Conservation (phyloP, 2,888 invertebrate genomes). For the Conistra vaccinii region DNA sequence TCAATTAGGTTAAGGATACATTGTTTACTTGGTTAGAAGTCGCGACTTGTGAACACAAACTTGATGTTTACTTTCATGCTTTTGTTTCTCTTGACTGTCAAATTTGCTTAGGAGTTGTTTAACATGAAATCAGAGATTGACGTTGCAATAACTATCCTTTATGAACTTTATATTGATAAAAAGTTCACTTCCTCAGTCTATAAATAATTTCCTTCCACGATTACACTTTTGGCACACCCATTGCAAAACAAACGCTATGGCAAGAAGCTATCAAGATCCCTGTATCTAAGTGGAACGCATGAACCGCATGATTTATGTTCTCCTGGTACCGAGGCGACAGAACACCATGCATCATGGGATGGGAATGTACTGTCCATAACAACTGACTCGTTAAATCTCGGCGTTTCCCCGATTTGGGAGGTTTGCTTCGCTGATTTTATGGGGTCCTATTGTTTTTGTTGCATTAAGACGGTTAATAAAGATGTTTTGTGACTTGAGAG, state of each 20-base stretch:
- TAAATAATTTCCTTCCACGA: constrained; percentile 39
- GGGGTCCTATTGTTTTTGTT: constrained; percentile 38
- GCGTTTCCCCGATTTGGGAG: constrained; percentile 43
- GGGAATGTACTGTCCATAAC: constrained; percentile 64
- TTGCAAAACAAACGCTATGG: constrained; percentile 53
- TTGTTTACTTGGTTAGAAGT: constrained; percentile 51
- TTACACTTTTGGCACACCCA: constrained; percentile 62
- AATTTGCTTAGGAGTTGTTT: not conserved
- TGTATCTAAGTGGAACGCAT: constrained; percentile 63
- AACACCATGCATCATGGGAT: constrained; percentile 64
- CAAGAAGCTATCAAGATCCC: constrained; percentile 64
- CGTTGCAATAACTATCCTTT: not conserved
- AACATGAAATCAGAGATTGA: not conserved
- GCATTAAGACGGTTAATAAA: constrained; percentile 18
- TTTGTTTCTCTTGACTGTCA: constrained; percentile 17
- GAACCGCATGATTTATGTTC: constrained; percentile 66
- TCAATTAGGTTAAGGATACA: constrained; percentile 83
- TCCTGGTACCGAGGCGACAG: constrained; percentile 42
- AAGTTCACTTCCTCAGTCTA: constrained; percentile 2
- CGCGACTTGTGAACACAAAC: constrained; percentile 41
- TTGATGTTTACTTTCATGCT: constrained; percentile 40
- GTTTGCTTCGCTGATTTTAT: constrained; percentile 37
- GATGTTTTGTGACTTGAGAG: not conserved
- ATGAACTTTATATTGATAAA: not conserved
- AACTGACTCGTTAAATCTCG: constrained; percentile 64